Evolutionary conservation across 2,797 vertebrate genomes (phyloP), one percentile per base, ranked within the genome.

Genomic region (Antrozous pallidus): DNA sequence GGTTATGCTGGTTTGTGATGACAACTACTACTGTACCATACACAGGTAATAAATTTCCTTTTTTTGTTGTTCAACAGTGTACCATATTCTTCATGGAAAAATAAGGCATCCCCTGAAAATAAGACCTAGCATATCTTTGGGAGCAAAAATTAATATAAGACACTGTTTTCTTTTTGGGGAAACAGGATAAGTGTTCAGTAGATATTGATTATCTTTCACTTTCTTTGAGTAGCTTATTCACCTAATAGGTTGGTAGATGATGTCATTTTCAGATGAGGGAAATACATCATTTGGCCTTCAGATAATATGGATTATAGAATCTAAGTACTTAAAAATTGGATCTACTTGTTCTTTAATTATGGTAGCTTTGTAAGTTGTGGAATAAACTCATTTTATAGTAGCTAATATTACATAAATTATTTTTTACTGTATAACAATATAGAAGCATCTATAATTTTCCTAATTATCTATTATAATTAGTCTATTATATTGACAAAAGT

Each of bases 401-500:
- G 95, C 96, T 93, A 95, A 91, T 69, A 89, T 71, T 77, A 91
- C 83, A 96, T 85, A 96, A 93, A 86, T 82, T 91, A 67, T 45
- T 75, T 88, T 88, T 95, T 86, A 45, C 80, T 67, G 12, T 75
- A 49, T 83, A 70, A 56, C 20, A 78, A 86, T 89, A 77, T 18
- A 73, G 28, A 87, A 97, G 89, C 56, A 89, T 63, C 84, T 94
- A 89, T 1, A 93, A 65, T 97, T 58, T 97, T 96, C 54, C 74
- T 91, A 90, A 96, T 90, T 89, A 49, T 93, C 93, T 88, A 47
- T 88, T 83, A 38, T 83, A 96, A 91, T 47, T 69, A 86, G 88
- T 92, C 93, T 90, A 74, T 96, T 96, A 96, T 92, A 93, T 56
- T 95, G 92, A 75, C 84, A 91, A 94, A 86, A 93, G 90, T 93